A percentile compares a stretch with the other conserved stretches of the same genome.
Evolutionary conservation across 2,888 invertebrate genomes (phyloP).

Genomic region (Parnassius smintheus): DNA sequence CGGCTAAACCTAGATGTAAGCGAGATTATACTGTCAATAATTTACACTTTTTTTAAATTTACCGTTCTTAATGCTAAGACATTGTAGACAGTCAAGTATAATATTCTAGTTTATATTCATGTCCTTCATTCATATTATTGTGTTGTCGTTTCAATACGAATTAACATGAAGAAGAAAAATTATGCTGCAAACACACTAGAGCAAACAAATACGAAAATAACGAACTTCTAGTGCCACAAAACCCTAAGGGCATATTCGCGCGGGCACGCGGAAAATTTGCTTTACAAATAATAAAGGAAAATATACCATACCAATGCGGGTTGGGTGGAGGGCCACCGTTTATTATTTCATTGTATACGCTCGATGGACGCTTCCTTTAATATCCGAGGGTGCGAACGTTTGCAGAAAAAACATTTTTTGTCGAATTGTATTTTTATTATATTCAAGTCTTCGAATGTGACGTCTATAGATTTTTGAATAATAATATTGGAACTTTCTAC

Average conservation of each 20-base stretch:
- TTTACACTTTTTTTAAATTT: no score
- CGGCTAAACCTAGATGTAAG: no score
- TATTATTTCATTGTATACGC: slow-evolving; percentile 52
- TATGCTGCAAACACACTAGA: slow-evolving; percentile 21
- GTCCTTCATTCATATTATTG: no score
- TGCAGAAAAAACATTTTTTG: slow-evolving; percentile 23
- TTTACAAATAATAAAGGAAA: slow-evolving; percentile 32
- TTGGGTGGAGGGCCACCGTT: slow-evolving; percentile 38
- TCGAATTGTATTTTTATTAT: slow-evolving; percentile 27
- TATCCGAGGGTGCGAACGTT: slow-evolving; percentile 21
- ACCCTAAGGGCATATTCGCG: slow-evolving; percentile 29
- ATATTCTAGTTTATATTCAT: no score
- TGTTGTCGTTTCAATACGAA: slow-evolving; percentile 5
- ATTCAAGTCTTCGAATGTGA: slow-evolving; percentile 20
- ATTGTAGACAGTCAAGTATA: no score
- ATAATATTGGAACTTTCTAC: slow-evolving; percentile 9
- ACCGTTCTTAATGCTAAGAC: no score
- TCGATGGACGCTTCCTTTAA: slow-evolving; percentile 34
- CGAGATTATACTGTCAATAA: no score
- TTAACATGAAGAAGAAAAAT: slow-evolving; percentile 17
- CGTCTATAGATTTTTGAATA: slow-evolving; percentile 15
- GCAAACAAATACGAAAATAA: slow-evolving; percentile 23
- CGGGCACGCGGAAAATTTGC: slow-evolving; percentile 34
- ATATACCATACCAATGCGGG: slow-evolving; percentile 29
- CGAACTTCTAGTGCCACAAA: slow-evolving; percentile 26